Conservation (phyloP, 2,888 invertebrate species). For the Ophioninae sp. region DNA sequence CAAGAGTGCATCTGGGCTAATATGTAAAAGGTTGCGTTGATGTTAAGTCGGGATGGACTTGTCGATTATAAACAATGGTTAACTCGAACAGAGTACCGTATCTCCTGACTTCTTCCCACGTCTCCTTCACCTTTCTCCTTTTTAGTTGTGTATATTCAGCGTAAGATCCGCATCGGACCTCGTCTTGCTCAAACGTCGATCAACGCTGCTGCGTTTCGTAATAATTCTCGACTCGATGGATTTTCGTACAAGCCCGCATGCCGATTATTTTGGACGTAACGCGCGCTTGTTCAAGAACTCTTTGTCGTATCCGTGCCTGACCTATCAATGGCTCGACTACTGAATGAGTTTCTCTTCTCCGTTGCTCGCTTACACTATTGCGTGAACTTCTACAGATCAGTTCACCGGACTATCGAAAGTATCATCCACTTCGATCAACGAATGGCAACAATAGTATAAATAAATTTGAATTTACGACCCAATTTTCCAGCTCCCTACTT, state of each 20-base stretch:
- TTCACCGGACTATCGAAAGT: neutral
- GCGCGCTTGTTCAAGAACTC: neutral
- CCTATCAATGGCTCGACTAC: slow-evolving; percentile 32
- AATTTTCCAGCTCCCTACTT: too few relatives aligned
- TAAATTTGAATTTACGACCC: too few relatives aligned
- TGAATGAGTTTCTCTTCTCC: slow-evolving; percentile 5
- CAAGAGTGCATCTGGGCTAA: slow-evolving; percentile 13
- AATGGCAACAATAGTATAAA: too few relatives aligned
- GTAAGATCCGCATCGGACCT: neutral
- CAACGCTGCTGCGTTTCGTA: neutral
- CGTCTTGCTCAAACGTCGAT: neutral
- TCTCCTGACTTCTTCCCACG: slow-evolving; percentile 28
- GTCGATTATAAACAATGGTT: slow-evolving; percentile 46
- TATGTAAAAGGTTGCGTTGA: slow-evolving; percentile 56
- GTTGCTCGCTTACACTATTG: too few relatives aligned
- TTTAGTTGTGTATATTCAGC: neutral
- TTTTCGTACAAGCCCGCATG: neutral
- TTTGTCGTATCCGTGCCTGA: slow-evolving; percentile 20
- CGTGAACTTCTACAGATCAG: too few relatives aligned
- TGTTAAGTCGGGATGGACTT: slow-evolving; percentile 24
- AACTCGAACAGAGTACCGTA: slow-evolving; percentile 20
- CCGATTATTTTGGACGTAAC: neutral
- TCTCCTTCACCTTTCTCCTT: neutral
- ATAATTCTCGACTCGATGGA: neutral
- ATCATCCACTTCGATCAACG: neutral